A percentile compares a stretch with the other conserved stretches of the same genome.
phyloP scores from a whole-genome alignment of 2,888 invertebrate genomes.

The Andrena praecox region DNA sequence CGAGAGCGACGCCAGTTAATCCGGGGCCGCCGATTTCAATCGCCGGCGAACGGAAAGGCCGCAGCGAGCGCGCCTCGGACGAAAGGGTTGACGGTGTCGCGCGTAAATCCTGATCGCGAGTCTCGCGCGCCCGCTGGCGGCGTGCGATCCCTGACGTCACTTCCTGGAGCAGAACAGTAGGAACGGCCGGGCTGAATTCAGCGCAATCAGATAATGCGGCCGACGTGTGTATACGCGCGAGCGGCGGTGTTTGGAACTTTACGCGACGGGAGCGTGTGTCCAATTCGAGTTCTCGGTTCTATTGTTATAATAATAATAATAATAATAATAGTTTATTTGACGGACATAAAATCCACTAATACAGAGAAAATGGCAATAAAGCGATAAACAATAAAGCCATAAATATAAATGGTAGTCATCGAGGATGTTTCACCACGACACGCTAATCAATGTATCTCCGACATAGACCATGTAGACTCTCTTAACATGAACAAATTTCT shows the following conservation, averaged over 20 bases:
- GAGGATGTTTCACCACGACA: too few species aligned
- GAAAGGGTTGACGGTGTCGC: constrained; percentile 17
- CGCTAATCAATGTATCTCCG: too few species aligned
- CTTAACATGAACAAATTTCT: too few species aligned
- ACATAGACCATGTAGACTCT: too few species aligned
- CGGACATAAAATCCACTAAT: too few species aligned
- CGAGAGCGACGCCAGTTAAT: constrained; percentile 12
- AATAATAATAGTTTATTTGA: too few species aligned
- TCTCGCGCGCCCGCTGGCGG: constrained; percentile 30
- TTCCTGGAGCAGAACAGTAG: constrained; percentile 71
- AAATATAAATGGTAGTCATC: too few species aligned
- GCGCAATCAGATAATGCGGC: constrained; percentile 77
- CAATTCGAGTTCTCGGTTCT: too few species aligned
- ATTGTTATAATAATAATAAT: too few species aligned
- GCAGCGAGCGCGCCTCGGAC: background rate
- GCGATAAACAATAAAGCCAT: too few species aligned
- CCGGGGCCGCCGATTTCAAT: constrained; percentile 21
- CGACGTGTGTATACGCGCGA: constrained; percentile 47
- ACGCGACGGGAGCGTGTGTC: constrained; percentile 45
- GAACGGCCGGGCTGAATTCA: constrained; percentile 73
- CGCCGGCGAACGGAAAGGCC: background rate
- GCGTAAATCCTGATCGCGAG: constrained; percentile 58
- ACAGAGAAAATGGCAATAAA: too few species aligned
- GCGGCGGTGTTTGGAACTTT: constrained; percentile 55
- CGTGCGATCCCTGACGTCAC: constrained; percentile 71